Base-by-base conservation (phyloP, 2,113 vertebrate genomes). In the Prochilodus magdalenae region DNA sequence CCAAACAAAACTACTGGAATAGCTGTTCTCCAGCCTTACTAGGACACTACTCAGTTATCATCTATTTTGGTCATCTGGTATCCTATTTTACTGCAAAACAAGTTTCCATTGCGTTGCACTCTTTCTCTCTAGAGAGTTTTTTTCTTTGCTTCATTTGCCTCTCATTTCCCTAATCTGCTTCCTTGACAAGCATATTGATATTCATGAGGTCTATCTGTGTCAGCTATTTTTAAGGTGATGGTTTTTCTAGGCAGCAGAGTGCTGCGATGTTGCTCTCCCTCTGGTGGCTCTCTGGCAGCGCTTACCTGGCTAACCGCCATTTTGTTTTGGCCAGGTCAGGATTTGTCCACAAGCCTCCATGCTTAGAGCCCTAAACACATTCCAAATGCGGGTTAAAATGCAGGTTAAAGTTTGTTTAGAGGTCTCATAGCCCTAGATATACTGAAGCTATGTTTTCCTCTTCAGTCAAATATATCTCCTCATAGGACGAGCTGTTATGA, bases 121-220 rank as follows among this genome's bases (percentile, higher is more conserved):
- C 55, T n/a, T n/a, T 82, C 62, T 75, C 51, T 36, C 15, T 15
- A 71, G 75, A 47, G 77, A 53, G 33, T 67, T 73, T 81, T 84
- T 62, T 76, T 79, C 70, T 79, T 36, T 26, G 33, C 59, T 40
- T 74, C 27, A 86, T 82, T 86, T 75, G 75, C 69, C 59, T 83
- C 63, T 86, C 72, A 85, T 88, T 88, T 88, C 77, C 79, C 63
- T 79, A 77, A 75, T 33, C 72, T 82, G 40, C 53, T 65, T 82
- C 63, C 66, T 16, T 11, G 59, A 70, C 76, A 71, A 74, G 36
- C 69, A 36, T 65, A 77, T 77, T 74, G 66, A 79, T 86, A 72
- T 76, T 65, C 78, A 59, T 44, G 63, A 67, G 73, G 51, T 60
- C 71, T 85, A 40, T 81, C 77, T 65, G 49, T 80, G 24, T 77